Evolutionary conservation across 2,888 invertebrate species (phyloP).

Genomic region (Norana najaformis): DNA sequence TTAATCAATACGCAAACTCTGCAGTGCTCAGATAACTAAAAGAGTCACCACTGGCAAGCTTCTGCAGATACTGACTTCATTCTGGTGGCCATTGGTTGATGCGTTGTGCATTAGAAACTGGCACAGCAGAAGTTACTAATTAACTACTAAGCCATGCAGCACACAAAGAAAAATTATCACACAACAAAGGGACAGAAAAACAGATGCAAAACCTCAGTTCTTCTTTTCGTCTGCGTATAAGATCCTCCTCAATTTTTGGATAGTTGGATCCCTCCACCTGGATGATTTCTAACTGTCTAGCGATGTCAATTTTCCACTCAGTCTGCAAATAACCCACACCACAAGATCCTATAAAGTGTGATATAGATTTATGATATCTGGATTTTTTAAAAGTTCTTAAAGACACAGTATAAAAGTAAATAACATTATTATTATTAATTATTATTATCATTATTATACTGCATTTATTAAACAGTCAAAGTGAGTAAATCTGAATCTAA

Average conservation of each 20-base stretch:
- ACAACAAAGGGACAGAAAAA: not conserved
- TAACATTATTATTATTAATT: constrained; percentile 6
- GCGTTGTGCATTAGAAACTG: too few species aligned
- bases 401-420: not conserved
- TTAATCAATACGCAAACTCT: too few species aligned
- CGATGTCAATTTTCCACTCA: constrained; percentile 82
- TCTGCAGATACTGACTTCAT: too few species aligned
- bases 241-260: constrained; percentile 74
- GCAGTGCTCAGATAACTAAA: too few species aligned
- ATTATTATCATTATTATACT: not conserved
- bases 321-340: constrained; percentile 65
- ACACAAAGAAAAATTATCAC: not conserved
- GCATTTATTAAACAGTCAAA: too few species aligned
- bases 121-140: not conserved
- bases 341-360: not conserved
- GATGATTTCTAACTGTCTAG: constrained; percentile 73
- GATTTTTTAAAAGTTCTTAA: not conserved
- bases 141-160: not conserved
- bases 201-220: constrained; percentile 70
- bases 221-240: constrained; percentile 76
- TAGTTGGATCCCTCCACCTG: constrained; percentile 72
- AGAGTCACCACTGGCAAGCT: too few species aligned
- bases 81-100: too few species aligned
- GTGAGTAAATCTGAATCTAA: too few species aligned
- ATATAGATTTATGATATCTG: not conserved